A percentile compares a stretch with the other conserved stretches of the same genome.
Evolutionary conservation across 1,140 invertebrate species (phyloP).

Genomic region (Dendrolimus punctatus): DNA sequence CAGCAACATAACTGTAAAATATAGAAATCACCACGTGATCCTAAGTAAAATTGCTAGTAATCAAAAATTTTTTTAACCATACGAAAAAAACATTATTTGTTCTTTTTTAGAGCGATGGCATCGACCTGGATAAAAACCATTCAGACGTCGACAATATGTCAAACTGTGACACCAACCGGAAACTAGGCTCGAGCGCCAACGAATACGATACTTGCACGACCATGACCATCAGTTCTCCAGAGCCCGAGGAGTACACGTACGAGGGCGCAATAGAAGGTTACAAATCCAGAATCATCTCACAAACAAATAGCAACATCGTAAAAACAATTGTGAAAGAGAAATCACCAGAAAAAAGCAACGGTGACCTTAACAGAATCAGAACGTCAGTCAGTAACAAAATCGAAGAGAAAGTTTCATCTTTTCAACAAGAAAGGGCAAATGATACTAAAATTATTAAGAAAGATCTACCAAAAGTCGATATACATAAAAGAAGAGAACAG

Average conservation of each 20-base stretch:
- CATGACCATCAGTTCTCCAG: slow-evolving; percentile 74
- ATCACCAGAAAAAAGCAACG: slow-evolving; percentile 52
- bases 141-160: slow-evolving; percentile 74
- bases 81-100: no score
- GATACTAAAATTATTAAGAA: slow-evolving; percentile 69
- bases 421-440: slow-evolving; percentile 61
- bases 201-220: slow-evolving; percentile 76
- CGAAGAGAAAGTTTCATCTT: slow-evolving; percentile 69
- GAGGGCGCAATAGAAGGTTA: slow-evolving; percentile 90
- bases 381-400: slow-evolving; percentile 67
- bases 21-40: no score
- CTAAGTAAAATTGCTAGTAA: no score
- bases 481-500: slow-evolving; percentile 85
- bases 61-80: no score
- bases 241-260: slow-evolving; percentile 86
- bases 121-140: slow-evolving; percentile 77
- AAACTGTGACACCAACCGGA: slow-evolving; percentile 61
- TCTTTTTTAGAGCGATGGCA: slow-evolving; percentile 70
- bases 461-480: slow-evolving; percentile 83
- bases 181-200: slow-evolving; percentile 67
- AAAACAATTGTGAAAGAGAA: slow-evolving; percentile 65
- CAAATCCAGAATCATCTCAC: slow-evolving; percentile 78
- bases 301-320: slow-evolving; percentile 61
- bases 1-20: no score
- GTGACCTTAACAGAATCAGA: slow-evolving; percentile 64